These are phyloP conservation scores for Cebus imitator DNA, from an alignment of 2,113 vertebrate genomes.

Conservation along the genomic window DNA sequence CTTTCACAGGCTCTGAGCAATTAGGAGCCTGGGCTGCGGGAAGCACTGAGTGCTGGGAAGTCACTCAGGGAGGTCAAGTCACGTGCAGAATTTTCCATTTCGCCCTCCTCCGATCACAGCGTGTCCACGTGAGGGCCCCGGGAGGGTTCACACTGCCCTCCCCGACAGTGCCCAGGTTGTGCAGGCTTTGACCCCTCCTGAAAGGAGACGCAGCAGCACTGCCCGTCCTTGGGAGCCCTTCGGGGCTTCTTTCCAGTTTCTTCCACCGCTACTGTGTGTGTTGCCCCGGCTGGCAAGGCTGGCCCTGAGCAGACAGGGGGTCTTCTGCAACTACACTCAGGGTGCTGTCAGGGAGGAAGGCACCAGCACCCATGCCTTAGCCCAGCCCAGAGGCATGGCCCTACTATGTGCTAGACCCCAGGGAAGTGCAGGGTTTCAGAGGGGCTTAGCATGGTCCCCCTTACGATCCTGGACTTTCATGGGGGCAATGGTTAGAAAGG, in stretches of 20 bases:
- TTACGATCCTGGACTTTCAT: background rate
- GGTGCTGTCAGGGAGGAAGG: background rate
- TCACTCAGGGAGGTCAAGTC: background rate
- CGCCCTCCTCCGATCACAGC: background rate
- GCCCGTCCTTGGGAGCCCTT: background rate
- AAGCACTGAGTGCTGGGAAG: background rate
- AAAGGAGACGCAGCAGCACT: background rate
- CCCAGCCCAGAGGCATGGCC: background rate
- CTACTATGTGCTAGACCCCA: fast-evolving
- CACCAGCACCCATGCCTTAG: fast-evolving
- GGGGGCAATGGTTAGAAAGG: background rate
- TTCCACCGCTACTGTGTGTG: background rate
- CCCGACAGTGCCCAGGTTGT: background rate
- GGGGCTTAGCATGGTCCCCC: no score
- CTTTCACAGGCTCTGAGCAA: conserved; percentile 15
- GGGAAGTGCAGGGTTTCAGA: fast-evolving
- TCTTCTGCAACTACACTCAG: no score
- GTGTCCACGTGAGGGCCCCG: background rate
- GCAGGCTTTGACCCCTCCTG: background rate
- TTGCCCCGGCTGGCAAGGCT: background rate
- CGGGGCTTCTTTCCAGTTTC: fast-evolving
- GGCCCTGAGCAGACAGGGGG: background rate
- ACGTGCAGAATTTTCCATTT: conserved; percentile 43
- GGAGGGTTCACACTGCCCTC: fast-evolving
- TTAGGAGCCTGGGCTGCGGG: conserved; percentile 11